A percentile compares a stretch with the other conserved stretches of the same genome.
These are phyloP conservation scores for Drosophila neonasuta DNA, from an alignment of 2,888 invertebrate genomes.

Conservation along the genomic window DNA sequence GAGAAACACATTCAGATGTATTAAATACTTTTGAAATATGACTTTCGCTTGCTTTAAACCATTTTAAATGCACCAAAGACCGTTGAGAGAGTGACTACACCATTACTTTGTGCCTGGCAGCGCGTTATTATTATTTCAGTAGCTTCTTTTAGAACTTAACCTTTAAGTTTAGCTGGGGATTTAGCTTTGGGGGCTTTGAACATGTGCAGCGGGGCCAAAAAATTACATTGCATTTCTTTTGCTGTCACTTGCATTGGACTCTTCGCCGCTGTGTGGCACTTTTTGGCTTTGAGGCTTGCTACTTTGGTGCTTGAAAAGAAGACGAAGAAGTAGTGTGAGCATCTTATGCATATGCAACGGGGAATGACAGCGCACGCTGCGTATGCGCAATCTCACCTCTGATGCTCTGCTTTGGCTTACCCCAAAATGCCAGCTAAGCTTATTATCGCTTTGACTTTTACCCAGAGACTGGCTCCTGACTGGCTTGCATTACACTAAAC, in stretches of 20 bases:
- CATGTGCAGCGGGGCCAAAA: slow-evolving; percentile 20
- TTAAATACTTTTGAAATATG: no score
- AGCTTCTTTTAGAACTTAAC: slow-evolving; percentile 22
- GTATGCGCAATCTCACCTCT: slow-evolving; percentile 50
- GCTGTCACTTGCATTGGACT: slow-evolving; percentile 49
- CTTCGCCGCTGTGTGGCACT: slow-evolving; percentile 8
- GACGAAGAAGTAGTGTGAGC: no score
- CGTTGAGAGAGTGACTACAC: neutral
- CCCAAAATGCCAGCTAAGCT: slow-evolving; percentile 45
- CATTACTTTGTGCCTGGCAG: slow-evolving; percentile 20
- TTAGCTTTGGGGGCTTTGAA: slow-evolving; percentile 8
- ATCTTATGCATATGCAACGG: slow-evolving; percentile 57
- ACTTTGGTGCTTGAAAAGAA: neutral
- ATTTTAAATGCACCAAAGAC: neutral
- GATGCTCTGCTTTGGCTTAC: slow-evolving; percentile 21
- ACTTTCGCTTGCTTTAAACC: neutral
- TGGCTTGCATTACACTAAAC: slow-evolving; percentile 29
- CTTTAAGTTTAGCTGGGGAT: slow-evolving; percentile 32
- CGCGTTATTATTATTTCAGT: slow-evolving; percentile 36
- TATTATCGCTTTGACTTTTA: slow-evolving; percentile 47
- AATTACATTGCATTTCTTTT: slow-evolving; percentile 24
- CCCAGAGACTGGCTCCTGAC: neutral
- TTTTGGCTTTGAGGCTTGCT: slow-evolving; percentile 9
- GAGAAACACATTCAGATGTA: no score
- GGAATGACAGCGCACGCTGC: slow-evolving; percentile 39